These are phyloP conservation scores for Hemichromis elongatus DNA, from an alignment of 2,113 vertebrate genomes.

Conservation along the genomic window DNA sequence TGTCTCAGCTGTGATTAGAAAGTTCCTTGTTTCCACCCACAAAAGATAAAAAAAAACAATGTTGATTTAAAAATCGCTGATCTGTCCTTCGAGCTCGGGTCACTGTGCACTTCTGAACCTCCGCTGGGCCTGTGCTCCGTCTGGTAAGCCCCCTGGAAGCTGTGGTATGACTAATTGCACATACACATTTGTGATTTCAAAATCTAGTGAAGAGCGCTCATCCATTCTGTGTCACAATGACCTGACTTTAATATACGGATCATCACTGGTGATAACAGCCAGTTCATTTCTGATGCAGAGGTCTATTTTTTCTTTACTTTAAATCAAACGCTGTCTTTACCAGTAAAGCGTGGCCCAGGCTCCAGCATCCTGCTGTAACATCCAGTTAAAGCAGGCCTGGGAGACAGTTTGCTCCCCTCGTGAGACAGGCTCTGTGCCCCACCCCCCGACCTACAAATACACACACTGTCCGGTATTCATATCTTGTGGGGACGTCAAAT, in stretches of 20 bases:
- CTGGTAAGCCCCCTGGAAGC: neutral
- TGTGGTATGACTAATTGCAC: neutral
- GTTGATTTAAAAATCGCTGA: neutral
- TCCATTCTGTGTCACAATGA: neutral
- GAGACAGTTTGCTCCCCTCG: neutral
- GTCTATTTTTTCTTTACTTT: neutral
- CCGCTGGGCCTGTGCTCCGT: neutral
- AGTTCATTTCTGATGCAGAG: fast-evolving
- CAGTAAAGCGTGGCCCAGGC: neutral
- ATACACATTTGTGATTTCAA: neutral
- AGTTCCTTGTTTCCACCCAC: neutral
- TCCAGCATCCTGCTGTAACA: neutral
- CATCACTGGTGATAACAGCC: neutral
- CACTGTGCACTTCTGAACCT: neutral
- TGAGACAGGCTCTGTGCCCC: neutral
- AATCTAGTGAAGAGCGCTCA: neutral
- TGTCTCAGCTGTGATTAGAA: neutral
- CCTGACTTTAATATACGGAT: too few species aligned
- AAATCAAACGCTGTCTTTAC: neutral
- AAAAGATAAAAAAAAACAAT: neutral
- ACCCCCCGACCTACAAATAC: fast-evolving
- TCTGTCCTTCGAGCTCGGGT: neutral
- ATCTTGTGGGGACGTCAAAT: too few species aligned
- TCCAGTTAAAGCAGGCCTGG: neutral
- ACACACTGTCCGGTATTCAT: too few species aligned